A percentile compares a stretch with the other conserved stretches of the same genome.
phyloP scores from a whole-genome alignment of 1,140 invertebrate species.

The Lepidotrigona ventralis region DNA sequence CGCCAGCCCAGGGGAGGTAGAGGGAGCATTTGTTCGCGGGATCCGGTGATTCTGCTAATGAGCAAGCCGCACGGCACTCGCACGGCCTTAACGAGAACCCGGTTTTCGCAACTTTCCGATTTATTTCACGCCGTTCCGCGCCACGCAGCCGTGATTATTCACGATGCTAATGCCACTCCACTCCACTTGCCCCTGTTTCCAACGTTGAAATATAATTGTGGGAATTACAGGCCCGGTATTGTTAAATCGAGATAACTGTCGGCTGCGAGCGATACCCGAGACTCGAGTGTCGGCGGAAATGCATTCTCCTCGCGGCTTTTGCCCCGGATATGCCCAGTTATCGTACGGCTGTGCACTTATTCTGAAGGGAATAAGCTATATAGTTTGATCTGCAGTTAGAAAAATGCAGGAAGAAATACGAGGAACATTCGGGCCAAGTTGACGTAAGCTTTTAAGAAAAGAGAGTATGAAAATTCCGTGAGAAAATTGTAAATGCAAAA shows the following conservation, averaged over 20 bases:
- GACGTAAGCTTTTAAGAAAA: too few relatives aligned
- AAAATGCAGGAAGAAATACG: too few relatives aligned
- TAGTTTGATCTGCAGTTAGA: too few relatives aligned
- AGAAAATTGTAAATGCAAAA: too few relatives aligned
- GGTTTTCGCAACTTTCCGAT: conserved; percentile 44
- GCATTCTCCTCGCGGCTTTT: background rate
- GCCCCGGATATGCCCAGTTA: background rate
- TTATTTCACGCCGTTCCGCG: conserved; percentile 30
- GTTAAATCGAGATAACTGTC: conserved; percentile 35
- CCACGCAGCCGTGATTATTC: conserved; percentile 22
- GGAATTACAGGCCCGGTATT: conserved; percentile 33
- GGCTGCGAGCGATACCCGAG: background rate
- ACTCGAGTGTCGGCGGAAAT: background rate
- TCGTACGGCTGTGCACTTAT: background rate
- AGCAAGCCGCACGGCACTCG: conserved; percentile 18
- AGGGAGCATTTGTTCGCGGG: conserved; percentile 17
- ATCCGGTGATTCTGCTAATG: conserved; percentile 45
- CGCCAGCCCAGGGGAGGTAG: too few relatives aligned
- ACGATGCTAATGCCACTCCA: background rate
- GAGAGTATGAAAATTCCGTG: too few relatives aligned
- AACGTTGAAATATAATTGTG: conserved; percentile 39
- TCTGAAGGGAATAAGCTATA: too few relatives aligned
- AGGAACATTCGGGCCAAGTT: too few relatives aligned
- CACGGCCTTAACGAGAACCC: conserved; percentile 14
- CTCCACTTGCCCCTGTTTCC: background rate